phyloP scores from a whole-genome alignment of 2,888 invertebrate genomes.

The Andrena dorsata region DNA sequence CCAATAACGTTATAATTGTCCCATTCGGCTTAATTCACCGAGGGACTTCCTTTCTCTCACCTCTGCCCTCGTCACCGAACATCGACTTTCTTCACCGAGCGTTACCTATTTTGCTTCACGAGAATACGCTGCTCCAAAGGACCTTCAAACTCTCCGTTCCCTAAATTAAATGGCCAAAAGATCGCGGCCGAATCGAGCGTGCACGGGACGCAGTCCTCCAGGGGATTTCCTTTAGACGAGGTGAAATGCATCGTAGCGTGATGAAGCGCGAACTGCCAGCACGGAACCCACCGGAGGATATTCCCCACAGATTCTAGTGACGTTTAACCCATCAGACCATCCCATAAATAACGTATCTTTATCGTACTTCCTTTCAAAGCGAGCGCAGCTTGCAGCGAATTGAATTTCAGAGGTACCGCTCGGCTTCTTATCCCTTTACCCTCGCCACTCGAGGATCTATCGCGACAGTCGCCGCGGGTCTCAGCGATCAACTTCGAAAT shows the following conservation, averaged over 20 bases:
- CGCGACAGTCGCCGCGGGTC: neutral
- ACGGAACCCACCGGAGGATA: conserved; percentile 21
- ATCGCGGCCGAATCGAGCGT: neutral
- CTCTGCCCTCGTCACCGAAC: neutral
- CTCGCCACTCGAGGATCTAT: neutral
- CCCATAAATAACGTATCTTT: conserved; percentile 31
- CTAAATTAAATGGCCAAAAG: conserved; percentile 2
- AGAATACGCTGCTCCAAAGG: neutral
- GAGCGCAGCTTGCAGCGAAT: conserved; percentile 16
- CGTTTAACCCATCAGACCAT: conserved; percentile 18
- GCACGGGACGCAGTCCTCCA: neutral
- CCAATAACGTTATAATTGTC: conserved; percentile 38
- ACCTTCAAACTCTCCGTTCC: neutral
- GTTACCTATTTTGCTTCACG: no score
- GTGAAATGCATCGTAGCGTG: conserved; percentile 6
- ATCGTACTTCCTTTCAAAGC: conserved; percentile 8
- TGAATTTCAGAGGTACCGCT: conserved; percentile 18
- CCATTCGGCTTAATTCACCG: conserved; percentile 28
- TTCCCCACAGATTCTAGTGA: conserved; percentile 1
- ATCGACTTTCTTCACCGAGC: neutral
- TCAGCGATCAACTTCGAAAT: neutral
- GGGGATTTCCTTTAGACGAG: neutral
- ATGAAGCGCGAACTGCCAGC: conserved; percentile 8
- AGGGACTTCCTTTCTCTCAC: neutral
- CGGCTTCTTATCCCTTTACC: neutral